Evolutionary conservation across 2,797 vertebrate species (phyloP), one percentile per base, ranked within the genome.

Genomic region (Falco peregrinus): DNA sequence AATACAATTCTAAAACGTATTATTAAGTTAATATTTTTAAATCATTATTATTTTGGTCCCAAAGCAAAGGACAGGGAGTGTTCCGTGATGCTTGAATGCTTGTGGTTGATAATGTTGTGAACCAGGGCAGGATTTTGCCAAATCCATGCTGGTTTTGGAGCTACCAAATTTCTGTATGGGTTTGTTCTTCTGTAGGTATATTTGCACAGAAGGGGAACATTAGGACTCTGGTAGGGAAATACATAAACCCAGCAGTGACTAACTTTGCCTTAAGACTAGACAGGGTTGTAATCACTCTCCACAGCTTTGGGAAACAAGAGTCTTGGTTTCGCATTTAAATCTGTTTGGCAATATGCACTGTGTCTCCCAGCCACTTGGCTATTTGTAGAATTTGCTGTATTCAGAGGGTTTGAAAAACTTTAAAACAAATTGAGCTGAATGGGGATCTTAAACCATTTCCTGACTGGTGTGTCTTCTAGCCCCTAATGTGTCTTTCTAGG

Each of bases 291-390:
- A 94, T 93, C 87, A 86, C 78, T 14, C 65, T 87, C 71, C 76
- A 85, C 70, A 63, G 87, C 76, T 95, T 95, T 94, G 87, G 93
- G 94, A 97, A 97, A 77, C 59, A 78, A 53, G 48, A 95, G 67
- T 81, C 86, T 97, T 84, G 79, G 61, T 93, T 97, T 94, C 96
- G 95, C 95, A 96, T 95, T 91, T 94, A 93, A 97, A 97, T 96
- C 81, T 90, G 41, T 79, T 95, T 92, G 89, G 79, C 84, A 96
- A 90, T 84, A 82, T 85, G 50, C 74, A 76, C 83, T 70, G 3
- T 79, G 90, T 95, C 93, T 82, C 83, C 69, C 75, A 96, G 84
- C 78, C 90, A 57, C 68, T 95, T 85, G 89, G 73, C 92, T 89
- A 84, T 79, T 93, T 88, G 93, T 68, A 88, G 91, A 95, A 79